A percentile compares a stretch with the other conserved stretches of the same genome.
phyloP scores from a whole-genome alignment of 2,797 vertebrate genomes.

The Onychomys torridus region DNA sequence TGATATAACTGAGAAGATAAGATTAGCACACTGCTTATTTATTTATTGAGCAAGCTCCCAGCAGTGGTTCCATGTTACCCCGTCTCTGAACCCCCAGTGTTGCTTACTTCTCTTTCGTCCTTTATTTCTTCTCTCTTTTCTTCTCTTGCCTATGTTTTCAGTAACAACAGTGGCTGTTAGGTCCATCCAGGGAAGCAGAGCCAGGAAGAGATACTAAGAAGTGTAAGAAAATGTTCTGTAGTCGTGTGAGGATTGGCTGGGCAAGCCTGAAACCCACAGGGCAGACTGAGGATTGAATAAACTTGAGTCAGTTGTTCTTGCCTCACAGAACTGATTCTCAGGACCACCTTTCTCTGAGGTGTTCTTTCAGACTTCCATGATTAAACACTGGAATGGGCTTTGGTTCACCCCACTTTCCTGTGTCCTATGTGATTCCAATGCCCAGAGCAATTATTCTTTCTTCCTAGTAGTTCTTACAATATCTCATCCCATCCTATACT shows the following conservation, averaged over 20 bases:
- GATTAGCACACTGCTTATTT: neutral
- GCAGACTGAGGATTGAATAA: neutral
- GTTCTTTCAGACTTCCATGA: neutral
- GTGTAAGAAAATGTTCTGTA: neutral
- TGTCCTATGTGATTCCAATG: neutral
- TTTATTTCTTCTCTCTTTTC: neutral
- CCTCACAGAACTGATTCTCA: neutral
- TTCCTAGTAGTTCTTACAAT: neutral
- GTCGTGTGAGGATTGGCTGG: neutral
- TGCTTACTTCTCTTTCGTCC: neutral
- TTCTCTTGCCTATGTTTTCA: neutral
- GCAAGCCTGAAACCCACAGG: neutral
- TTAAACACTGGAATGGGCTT: neutral
- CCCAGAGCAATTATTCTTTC: neutral
- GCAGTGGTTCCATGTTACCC: neutral
- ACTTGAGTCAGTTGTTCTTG: neutral
- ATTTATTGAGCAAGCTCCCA: neutral
- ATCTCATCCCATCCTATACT: neutral
- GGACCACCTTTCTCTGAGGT: neutral
- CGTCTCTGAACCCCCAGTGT: neutral
- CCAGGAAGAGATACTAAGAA: neutral
- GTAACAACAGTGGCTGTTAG: neutral
- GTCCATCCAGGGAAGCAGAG: neutral
- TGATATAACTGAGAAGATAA: neutral
- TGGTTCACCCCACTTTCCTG: neutral